phyloP scores from a whole-genome alignment of 2,113 vertebrate species.

The Sander vitreus region DNA sequence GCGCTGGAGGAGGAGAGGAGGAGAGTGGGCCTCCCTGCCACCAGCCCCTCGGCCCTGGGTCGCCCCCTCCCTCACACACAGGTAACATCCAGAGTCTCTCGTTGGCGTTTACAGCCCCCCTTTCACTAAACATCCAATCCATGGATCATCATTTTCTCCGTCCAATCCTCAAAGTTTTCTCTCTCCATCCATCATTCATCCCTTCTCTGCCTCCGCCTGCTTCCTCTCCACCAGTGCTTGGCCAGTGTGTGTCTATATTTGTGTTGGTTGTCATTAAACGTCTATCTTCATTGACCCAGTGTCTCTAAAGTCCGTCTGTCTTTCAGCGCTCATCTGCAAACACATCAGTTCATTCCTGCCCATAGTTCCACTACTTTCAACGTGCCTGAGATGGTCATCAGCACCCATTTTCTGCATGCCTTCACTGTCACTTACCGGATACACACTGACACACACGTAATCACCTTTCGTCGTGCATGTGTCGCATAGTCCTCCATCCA shows the following conservation, averaged over 20 bases:
- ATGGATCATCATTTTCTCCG: constrained; percentile 32
- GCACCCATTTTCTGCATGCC: constrained; percentile 40
- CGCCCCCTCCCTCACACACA: constrained; percentile 93
- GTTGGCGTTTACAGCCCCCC: background rate
- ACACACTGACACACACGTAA: background rate
- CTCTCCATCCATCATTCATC: constrained; percentile 23
- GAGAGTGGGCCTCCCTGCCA: constrained; percentile 93
- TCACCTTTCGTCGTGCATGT: constrained; percentile 57
- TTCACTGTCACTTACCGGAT: constrained; percentile 47
- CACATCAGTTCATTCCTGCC: background rate
- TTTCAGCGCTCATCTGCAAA: constrained; percentile 14
- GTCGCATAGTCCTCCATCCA: constrained; percentile 25
- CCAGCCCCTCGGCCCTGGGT: constrained; percentile 89
- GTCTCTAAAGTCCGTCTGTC: background rate
- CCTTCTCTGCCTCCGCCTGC: background rate
- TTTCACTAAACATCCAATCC: constrained; percentile 4
- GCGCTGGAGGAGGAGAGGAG: constrained; percentile 98
- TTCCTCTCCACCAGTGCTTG: constrained; percentile 21
- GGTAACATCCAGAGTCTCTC: constrained; percentile 86
- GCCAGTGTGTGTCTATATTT: background rate
- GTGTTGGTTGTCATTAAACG: background rate
- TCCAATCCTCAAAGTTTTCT: constrained; percentile 2
- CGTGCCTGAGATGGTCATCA: constrained; percentile 34
- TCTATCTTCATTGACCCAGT: background rate
- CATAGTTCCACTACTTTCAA: constrained; percentile 1